Conservation (phyloP, 2,797 vertebrate species). For the Sarcoramphus papa region DNA sequence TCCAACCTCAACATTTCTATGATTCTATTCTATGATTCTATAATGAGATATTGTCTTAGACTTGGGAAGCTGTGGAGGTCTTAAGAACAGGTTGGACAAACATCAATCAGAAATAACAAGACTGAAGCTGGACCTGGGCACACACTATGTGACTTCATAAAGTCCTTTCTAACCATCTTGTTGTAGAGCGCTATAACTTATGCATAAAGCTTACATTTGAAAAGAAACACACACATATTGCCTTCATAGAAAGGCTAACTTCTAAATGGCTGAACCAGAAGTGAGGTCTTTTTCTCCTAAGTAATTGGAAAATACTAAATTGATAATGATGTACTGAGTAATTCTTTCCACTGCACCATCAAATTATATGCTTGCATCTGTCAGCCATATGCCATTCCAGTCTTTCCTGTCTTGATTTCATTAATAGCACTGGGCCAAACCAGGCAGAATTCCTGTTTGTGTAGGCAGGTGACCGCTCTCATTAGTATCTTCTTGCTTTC, state of each 20-base stretch:
- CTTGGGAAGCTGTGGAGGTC: neutral
- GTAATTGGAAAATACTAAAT: constrained; percentile 1
- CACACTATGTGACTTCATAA: neutral
- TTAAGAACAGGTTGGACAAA: neutral
- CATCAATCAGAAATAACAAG: neutral
- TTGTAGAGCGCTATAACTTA: neutral
- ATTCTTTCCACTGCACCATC: constrained; percentile 51
- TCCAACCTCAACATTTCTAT: neutral
- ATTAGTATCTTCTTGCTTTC: constrained; percentile 33
- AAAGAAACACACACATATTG: neutral
- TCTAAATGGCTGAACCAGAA: neutral
- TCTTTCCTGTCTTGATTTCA: constrained; percentile 52
- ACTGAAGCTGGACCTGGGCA: neutral
- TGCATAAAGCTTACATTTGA: neutral
- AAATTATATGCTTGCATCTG: constrained; percentile 53
- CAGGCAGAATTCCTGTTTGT: constrained; percentile 54
- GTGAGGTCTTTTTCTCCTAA: neutral
- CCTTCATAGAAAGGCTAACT: neutral
- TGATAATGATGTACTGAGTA: constrained; percentile 32
- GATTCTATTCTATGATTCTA: too few relatives aligned
- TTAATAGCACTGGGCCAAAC: constrained; percentile 33
- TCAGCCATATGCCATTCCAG: constrained; percentile 52
- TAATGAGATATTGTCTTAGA: neutral
- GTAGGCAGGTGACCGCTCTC: constrained; percentile 43
- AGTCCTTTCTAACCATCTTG: neutral